Evolutionary conservation across 2,888 invertebrate species (phyloP).

Genomic region (Sphaerophoria taeniata): DNA sequence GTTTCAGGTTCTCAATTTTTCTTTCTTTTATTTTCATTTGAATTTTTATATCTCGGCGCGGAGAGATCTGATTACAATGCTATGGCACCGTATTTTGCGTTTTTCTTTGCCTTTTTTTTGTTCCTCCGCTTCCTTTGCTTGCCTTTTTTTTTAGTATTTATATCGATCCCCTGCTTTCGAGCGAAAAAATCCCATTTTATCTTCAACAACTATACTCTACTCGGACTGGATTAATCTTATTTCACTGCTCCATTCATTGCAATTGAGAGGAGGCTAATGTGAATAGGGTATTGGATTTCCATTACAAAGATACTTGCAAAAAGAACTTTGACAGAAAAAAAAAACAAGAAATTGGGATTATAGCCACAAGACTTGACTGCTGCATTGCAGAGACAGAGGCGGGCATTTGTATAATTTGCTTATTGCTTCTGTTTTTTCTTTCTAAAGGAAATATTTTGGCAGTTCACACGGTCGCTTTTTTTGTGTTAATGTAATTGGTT

Average conservation of each 20-base stretch:
- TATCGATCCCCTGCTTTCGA: slow-evolving; percentile 51
- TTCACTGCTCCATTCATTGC: slow-evolving; percentile 64
- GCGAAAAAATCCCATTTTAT: slow-evolving; percentile 17
- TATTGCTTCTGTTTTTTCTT: slow-evolving; percentile 40
- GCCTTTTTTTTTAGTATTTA: slow-evolving; percentile 25
- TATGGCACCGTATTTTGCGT: slow-evolving; percentile 21
- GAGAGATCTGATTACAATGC: slow-evolving; percentile 59
- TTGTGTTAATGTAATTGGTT: slow-evolving; percentile 21
- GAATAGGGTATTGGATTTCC: slow-evolving; percentile 73
- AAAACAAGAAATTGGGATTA: slow-evolving; percentile 29
- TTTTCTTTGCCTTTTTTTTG: slow-evolving; percentile 15
- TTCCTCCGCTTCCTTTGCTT: not conserved
- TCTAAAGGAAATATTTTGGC: slow-evolving; percentile 26
- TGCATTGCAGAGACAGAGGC: slow-evolving; percentile 40
- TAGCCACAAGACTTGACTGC: slow-evolving; percentile 37
- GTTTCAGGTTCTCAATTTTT: slow-evolving; percentile 39
- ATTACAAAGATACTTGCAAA: slow-evolving; percentile 55
- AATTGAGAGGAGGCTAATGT: slow-evolving; percentile 70
- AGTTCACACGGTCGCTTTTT: slow-evolving; percentile 35
- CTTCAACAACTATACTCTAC: slow-evolving; percentile 2
- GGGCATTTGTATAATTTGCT: slow-evolving; percentile 57
- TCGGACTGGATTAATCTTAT: slow-evolving; percentile 62
- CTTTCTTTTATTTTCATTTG: slow-evolving; percentile 35
- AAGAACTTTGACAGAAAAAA: not conserved
- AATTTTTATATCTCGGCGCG: slow-evolving; percentile 52